Evolutionary conservation across 2,888 invertebrate species (phyloP).

Genomic region (Lithophane semibrunnea): DNA sequence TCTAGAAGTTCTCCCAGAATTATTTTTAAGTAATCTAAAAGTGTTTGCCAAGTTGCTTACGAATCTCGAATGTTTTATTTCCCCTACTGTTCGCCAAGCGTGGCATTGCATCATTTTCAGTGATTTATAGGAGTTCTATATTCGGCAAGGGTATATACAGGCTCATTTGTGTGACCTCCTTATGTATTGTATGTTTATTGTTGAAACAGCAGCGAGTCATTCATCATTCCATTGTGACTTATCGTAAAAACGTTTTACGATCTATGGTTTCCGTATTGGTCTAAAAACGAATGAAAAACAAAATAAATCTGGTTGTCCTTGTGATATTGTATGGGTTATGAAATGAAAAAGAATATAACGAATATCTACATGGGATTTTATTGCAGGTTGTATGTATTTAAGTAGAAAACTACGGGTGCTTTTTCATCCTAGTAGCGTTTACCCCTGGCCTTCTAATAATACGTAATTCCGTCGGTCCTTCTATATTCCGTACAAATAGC

Average conservation of each 20-base stretch:
- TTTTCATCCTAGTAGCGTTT: background rate
- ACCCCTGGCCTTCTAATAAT: background rate
- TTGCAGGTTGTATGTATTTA: background rate
- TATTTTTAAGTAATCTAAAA: background rate
- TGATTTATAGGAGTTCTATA: constrained; percentile 40
- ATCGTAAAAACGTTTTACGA: constrained; percentile 52
- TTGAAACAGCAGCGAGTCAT: constrained; percentile 31
- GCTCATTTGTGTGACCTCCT: constrained; percentile 11
- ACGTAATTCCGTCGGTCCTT: background rate
- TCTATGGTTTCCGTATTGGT: constrained; percentile 44
- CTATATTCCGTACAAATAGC: too few species aligned
- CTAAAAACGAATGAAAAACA: constrained; percentile 25
- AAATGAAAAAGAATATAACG: constrained; percentile 9
- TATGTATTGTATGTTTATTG: constrained; percentile 31
- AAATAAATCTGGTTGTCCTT: constrained; percentile 3
- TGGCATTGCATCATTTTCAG: constrained; percentile 27
- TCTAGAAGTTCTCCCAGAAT: background rate
- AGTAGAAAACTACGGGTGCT: background rate
- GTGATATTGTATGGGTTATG: constrained; percentile 9
- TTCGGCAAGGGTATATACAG: background rate
- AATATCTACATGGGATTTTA: background rate
- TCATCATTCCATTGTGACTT: constrained; percentile 41
- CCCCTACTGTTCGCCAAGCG: background rate
- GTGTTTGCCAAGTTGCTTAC: background rate
- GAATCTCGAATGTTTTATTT: background rate